Evolutionary conservation across 2,113 vertebrate genomes (phyloP).

Genomic region (Australoheros scitulus): DNA sequence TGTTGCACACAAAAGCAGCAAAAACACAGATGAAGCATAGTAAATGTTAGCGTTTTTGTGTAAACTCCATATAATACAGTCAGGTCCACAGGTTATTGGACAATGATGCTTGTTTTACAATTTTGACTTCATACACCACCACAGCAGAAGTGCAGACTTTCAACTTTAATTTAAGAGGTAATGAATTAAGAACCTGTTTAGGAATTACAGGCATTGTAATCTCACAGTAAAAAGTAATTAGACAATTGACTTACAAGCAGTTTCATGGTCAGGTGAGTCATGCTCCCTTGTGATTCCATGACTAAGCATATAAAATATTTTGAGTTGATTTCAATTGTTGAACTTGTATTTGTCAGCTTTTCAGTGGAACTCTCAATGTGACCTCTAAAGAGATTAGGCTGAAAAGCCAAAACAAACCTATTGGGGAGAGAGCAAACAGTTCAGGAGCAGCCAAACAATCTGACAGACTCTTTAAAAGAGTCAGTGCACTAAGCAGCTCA

Average conservation of each 20-base stretch:
- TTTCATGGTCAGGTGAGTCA: not conserved
- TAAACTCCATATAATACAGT: not conserved
- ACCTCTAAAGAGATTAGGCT: not conserved
- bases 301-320: not conserved
- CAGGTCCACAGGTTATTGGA: not conserved
- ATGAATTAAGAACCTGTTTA: not conserved
- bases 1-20: not conserved
- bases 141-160: not conserved
- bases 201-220: not conserved
- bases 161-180: not conserved
- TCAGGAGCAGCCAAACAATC: not conserved
- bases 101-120: not conserved
- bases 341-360: not conserved
- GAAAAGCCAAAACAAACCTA: not conserved
- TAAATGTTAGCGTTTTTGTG: not conserved
- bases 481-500: not conserved
- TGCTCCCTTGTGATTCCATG: not conserved
- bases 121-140: not conserved
- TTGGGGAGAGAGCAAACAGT: not conserved
- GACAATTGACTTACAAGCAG: not conserved
- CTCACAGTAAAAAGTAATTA: not conserved
- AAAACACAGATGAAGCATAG: not conserved
- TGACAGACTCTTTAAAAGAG: not conserved
- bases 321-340: not conserved
- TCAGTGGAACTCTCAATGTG: not conserved